A percentile compares a stretch with the other conserved stretches of the same genome.
These are phyloP conservation scores for Trachymyrmex cornetzi DNA, from an alignment of 1,140 invertebrate genomes.

Conservation along the genomic window DNA sequence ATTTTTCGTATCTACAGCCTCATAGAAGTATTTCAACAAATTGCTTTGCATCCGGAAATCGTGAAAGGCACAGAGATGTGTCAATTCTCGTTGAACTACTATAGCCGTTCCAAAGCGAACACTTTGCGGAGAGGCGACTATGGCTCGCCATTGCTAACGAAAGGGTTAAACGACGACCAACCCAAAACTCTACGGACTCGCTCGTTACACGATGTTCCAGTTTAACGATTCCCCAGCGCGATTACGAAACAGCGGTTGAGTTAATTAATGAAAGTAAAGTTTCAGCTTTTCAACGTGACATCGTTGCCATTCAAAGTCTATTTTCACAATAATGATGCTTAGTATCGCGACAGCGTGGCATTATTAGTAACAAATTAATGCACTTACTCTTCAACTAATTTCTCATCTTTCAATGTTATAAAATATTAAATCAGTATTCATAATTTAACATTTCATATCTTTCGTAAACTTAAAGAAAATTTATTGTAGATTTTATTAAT, in stretches of 20 bases:
- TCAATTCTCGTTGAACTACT: conserved; percentile 29
- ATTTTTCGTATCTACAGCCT: background rate
- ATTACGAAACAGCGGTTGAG: conserved; percentile 59
- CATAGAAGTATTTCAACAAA: conserved; percentile 28
- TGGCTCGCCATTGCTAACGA: conserved; percentile 48
- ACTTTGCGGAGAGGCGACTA: conserved; percentile 41
- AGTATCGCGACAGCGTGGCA: background rate
- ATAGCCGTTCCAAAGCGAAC: conserved; percentile 45
- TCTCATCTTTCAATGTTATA: background rate
- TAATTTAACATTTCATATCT: background rate
- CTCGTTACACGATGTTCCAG: conserved; percentile 57
- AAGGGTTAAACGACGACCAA: conserved; percentile 49
- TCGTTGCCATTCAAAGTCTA: conserved; percentile 23
- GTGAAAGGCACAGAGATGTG: conserved; percentile 45
- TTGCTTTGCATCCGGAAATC: conserved; percentile 28
- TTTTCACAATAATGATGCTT: conserved; percentile 24
- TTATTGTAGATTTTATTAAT: conserved; percentile 4
- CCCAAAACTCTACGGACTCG: conserved; percentile 51
- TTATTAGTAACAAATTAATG: background rate
- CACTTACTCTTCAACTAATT: background rate
- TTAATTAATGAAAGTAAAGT: conserved; percentile 63
- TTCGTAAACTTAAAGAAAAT: background rate
- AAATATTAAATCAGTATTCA: background rate
- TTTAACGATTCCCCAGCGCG: conserved; percentile 42
- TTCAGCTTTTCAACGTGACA: conserved; percentile 43